Evolutionary conservation across 1,140 invertebrate species (phyloP).

Genomic region (Chlorops oryzae): DNA sequence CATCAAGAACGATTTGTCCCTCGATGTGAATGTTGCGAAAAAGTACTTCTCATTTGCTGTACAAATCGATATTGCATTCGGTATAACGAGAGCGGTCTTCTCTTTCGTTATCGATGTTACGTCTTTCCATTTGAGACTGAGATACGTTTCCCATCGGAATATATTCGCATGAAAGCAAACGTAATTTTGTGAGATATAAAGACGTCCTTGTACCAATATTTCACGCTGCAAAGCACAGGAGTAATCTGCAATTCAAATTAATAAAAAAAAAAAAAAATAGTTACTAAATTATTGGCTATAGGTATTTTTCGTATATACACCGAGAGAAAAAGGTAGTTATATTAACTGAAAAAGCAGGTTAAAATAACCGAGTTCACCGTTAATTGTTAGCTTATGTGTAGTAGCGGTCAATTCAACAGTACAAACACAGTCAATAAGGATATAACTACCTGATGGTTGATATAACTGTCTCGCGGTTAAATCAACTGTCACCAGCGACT

Average conservation of each 20-base stretch:
- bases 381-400: too few species aligned
- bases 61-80: constrained; percentile 86
- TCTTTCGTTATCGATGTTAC: constrained; percentile 86
- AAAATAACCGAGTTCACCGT: too few species aligned
- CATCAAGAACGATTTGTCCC: constrained; percentile 92
- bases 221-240: constrained; percentile 93
- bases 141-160: constrained; percentile 86
- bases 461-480: too few species aligned
- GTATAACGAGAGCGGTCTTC: constrained; percentile 87
- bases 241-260: constrained; percentile 64
- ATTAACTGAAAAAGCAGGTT: too few species aligned
- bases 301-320: too few species aligned
- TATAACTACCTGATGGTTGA: too few species aligned
- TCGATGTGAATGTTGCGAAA: constrained; percentile 83
- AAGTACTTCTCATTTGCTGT: constrained; percentile 84
- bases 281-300: too few species aligned
- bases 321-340: too few species aligned
- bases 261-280: not conserved
- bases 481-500: too few species aligned
- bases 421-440: too few species aligned
- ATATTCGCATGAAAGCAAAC: constrained; percentile 95
- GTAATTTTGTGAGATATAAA: constrained; percentile 90
- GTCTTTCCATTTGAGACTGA: constrained; percentile 78
- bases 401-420: too few species aligned
- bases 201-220: constrained; percentile 83